Conservation (phyloP, 2,113 vertebrate genomes). For the Triplophysa siluroides region DNA sequence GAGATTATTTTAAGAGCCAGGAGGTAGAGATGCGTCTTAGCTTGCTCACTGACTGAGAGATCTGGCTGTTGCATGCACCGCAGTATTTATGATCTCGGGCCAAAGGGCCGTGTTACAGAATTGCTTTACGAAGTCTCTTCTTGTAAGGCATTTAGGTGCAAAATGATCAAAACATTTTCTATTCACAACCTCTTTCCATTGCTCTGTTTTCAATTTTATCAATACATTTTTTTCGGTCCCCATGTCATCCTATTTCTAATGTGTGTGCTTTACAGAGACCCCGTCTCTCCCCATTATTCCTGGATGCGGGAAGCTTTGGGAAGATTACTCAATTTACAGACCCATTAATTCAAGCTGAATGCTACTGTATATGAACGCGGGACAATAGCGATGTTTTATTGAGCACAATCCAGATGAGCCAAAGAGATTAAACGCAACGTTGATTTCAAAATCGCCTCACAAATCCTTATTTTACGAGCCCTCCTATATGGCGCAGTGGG, state of each 20-base stretch:
- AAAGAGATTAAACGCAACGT: conserved; percentile 45
- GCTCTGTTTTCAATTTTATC: background rate
- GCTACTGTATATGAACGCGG: conserved; percentile 47
- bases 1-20: conserved; percentile 54
- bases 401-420: conserved; percentile 47
- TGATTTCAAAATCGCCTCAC: conserved; percentile 46
- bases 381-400: conserved; percentile 42
- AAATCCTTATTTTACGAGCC: conserved; percentile 47
- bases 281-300: background rate
- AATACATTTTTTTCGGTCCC: background rate
- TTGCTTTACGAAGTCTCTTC: conserved; percentile 20
- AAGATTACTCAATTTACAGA: conserved; percentile 44
- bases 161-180: conserved; percentile 40
- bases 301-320: conserved; percentile 27
- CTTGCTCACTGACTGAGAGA: conserved; percentile 42
- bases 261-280: background rate
- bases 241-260: background rate
- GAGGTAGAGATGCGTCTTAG: conserved; percentile 41
- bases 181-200: background rate
- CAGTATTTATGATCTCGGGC: conserved; percentile 52
- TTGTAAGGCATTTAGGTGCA: conserved; percentile 49
- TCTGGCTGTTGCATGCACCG: conserved; percentile 45
- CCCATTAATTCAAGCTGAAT: conserved; percentile 43
- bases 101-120: conserved; percentile 17
- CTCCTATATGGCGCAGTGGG: conserved; percentile 5